Conservation (phyloP, 2,888 invertebrate species). For the Lamproptera curius region DNA sequence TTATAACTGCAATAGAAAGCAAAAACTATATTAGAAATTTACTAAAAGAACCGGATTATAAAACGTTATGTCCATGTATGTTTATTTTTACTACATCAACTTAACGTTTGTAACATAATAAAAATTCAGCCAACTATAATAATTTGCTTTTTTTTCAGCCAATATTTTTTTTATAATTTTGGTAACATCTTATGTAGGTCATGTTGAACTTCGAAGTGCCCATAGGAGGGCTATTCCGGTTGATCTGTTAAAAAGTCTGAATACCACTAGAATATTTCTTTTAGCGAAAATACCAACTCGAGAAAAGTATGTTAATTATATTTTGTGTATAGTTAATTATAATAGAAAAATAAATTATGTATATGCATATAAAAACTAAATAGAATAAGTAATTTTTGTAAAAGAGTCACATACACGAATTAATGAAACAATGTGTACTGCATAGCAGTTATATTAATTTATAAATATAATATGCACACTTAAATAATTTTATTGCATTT, state of each 20-base stretch:
- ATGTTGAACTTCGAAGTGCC: conserved; percentile 83
- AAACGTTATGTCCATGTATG: neutral
- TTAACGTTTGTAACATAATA: neutral
- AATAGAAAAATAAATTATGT: too few species aligned
- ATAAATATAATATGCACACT: too few species aligned
- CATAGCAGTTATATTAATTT: too few species aligned
- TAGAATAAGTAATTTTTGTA: too few species aligned
- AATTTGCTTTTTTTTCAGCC: conserved; percentile 37
- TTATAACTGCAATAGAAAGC: conserved; percentile 35
- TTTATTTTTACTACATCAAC: neutral
- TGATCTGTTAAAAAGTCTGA: conserved; percentile 75
- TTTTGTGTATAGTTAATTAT: neutral
- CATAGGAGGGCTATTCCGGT: conserved; percentile 82
- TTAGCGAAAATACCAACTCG: conserved; percentile 77
- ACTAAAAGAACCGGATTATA: conserved; percentile 34
- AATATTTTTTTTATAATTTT: conserved; percentile 66
- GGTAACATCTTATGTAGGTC: conserved; percentile 87
- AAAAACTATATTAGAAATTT: conserved; percentile 36
- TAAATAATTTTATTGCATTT: too few species aligned
- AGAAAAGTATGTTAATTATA: conserved; percentile 55
- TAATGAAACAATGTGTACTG: too few species aligned
- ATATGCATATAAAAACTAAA: too few species aligned
- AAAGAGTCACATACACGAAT: too few species aligned
- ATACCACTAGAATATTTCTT: conserved; percentile 82
- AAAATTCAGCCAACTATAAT: neutral